phyloP scores from a whole-genome alignment of 2,888 invertebrate genomes.

The Synanthedon tipuliformis region DNA sequence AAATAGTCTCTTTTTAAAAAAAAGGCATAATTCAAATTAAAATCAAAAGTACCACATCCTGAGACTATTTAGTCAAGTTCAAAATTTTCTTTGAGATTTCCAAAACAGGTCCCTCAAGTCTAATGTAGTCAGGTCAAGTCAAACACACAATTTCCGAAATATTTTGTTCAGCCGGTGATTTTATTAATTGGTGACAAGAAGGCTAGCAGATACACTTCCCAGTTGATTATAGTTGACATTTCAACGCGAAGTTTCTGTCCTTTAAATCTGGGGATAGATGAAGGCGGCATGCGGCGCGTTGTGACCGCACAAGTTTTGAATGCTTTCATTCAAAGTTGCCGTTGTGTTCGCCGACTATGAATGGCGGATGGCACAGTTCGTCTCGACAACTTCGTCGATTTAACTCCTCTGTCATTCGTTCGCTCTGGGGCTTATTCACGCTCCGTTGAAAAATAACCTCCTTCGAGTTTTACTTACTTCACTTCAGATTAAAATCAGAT shows the following conservation, averaged over 20 bases:
- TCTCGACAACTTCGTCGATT: slow-evolving; percentile 46
- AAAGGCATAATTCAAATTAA: no score
- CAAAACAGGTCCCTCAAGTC: no score
- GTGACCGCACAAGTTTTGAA: slow-evolving; percentile 41
- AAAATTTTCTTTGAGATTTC: no score
- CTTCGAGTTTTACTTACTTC: slow-evolving; percentile 8
- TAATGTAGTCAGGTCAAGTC: no score
- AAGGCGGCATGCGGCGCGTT: slow-evolving; percentile 8
- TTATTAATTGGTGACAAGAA: no score
- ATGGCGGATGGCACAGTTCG: slow-evolving; percentile 42
- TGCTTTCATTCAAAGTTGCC: slow-evolving; percentile 52
- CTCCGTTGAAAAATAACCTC: slow-evolving; percentile 13
- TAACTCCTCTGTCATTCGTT: slow-evolving; percentile 29
- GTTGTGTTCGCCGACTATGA: slow-evolving; percentile 31
- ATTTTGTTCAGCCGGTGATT: no score
- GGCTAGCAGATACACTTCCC: no score
- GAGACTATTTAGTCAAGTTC: no score
- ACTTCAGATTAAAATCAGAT: no score
- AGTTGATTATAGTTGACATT: slow-evolving; percentile 1
- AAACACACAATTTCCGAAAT: no score
- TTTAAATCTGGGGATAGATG: not conserved
- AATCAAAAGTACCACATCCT: no score
- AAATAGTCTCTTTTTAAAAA: no score
- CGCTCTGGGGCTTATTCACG: slow-evolving; percentile 21
- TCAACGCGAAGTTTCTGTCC: slow-evolving; percentile 1